Conservation (phyloP, 23 tunicate species). For the Styela plicata region DNA sequence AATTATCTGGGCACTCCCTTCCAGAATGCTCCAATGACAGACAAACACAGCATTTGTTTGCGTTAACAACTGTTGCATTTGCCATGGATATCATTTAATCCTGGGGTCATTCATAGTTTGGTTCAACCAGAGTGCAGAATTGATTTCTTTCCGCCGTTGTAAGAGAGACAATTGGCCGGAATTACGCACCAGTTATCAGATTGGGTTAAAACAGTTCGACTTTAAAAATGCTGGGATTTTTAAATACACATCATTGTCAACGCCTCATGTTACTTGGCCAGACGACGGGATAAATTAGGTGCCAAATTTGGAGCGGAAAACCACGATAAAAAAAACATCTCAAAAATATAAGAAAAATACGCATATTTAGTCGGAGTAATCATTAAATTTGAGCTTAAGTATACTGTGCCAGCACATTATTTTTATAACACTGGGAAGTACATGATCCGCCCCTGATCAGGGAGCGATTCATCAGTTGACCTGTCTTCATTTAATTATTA, state of each 20-base stretch:
- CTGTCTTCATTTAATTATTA: no score
- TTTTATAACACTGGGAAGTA: no score
- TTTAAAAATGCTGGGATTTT: constrained; percentile 9
- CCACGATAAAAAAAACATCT: no score
- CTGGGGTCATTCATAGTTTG: not conserved
- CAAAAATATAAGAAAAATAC: no score
- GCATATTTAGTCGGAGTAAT: no score
- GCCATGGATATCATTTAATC: not conserved
- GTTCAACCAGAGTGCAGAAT: not conserved
- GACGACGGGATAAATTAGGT: no score
- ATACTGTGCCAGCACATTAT: no score
- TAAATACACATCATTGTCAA: not conserved
- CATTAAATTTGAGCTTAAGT: no score
- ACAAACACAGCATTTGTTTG: constrained; percentile 24
- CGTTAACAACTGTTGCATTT: not conserved
- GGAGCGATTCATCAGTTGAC: no score
- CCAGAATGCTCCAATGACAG: constrained; percentile 72
- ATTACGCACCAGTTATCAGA: constrained; percentile 85
- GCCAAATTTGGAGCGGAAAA: no score
- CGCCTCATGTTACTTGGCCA: not conserved
- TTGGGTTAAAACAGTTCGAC: constrained; percentile 2
- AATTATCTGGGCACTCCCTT: constrained; percentile 43
- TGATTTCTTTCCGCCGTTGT: not conserved
- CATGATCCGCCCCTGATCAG: no score
- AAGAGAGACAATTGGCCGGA: constrained; percentile 37